Base-by-base conservation (phyloP, 2,113 vertebrate genomes). In the Alligator mississippiensis region DNA sequence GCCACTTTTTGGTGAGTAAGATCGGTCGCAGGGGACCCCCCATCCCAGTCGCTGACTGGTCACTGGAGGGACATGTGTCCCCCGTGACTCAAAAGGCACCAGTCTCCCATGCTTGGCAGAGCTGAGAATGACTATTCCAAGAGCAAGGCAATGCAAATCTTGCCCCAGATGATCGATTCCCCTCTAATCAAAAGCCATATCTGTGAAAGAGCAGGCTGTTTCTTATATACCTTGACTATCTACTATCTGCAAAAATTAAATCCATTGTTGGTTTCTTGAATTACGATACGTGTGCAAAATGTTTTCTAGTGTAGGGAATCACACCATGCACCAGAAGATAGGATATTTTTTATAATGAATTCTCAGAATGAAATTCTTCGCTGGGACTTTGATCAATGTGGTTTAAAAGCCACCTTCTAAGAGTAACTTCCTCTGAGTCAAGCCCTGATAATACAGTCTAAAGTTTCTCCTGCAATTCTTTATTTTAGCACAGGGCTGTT, bases 401-500 rank as follows among this genome's bases (percentile, higher is more conserved):
- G 1, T 60, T 89, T 93, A 62, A 70, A 47, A 0, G 0, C 27
- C 74, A 16, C 3, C 80, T 16, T 60, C 0, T 16, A 30, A 9
- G 28, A 82, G 16, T 6, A 2, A n/a, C 0, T 0, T 57, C 5
- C 77, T 80, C 72, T 3, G 0, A 27, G 30, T 8, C 21, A 57
- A 3, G 24, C 22, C 11, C 70, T 80, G 8, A 13, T 34, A 22
- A 5, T 57, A 57, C 54, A 80, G 12, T 15, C 34, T 4, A 13
- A 61, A 63, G 28, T 74, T 93, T 72, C 59, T 85, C 78, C 72
- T 84, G 66, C 21, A 82, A 30, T 21, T 13, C 58, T 30, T 83
- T 76, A 24, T 60, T 89, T 92, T 18, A 15, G 57, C 77, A 34
- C 5, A 55, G 34, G n/a, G 25, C 59, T 85, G 57, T 38, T 89